These are phyloP conservation scores for Pterostichus madidus DNA, from an alignment of 2,888 invertebrate species.

Conservation along the genomic window DNA sequence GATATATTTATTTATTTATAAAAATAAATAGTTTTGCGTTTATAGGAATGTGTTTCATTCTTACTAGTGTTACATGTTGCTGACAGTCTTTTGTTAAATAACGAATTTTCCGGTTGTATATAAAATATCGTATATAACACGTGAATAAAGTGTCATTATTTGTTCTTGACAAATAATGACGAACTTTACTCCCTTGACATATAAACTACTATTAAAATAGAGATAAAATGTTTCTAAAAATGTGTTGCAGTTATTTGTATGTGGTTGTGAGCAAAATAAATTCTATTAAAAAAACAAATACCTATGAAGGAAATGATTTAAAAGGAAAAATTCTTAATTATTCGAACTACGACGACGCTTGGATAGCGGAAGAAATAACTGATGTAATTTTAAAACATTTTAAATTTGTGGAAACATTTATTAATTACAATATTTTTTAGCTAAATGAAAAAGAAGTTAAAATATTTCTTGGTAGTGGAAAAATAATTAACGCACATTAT, in stretches of 20 bases:
- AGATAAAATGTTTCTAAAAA: neutral
- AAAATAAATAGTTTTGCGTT: no score
- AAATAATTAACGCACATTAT: neutral
- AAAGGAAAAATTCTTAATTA: slow-evolving; percentile 37
- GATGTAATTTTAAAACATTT: no score
- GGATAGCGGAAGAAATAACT: slow-evolving; percentile 56
- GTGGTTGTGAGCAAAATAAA: slow-evolving; percentile 34
- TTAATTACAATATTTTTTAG: neutral
- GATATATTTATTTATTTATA: no score
- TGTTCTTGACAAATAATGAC: no score
- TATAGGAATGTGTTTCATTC: no score
- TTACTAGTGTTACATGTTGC: no score
- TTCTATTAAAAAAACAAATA: slow-evolving; percentile 33
- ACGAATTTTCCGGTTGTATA: no score
- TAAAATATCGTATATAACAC: no score
- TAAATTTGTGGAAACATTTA: neutral
- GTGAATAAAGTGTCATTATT: no score
- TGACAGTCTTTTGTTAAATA: no score
- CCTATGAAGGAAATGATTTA: neutral
- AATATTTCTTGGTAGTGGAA: slow-evolving; percentile 14
- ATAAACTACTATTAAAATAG: no score
- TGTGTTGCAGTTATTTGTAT: slow-evolving; percentile 41
- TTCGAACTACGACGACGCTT: slow-evolving; percentile 1
- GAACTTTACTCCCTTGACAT: no score
- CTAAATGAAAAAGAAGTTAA: neutral